These are phyloP conservation scores for Lochmaea crataegi DNA, from an alignment of 2,888 invertebrate species.

Conservation along the genomic window DNA sequence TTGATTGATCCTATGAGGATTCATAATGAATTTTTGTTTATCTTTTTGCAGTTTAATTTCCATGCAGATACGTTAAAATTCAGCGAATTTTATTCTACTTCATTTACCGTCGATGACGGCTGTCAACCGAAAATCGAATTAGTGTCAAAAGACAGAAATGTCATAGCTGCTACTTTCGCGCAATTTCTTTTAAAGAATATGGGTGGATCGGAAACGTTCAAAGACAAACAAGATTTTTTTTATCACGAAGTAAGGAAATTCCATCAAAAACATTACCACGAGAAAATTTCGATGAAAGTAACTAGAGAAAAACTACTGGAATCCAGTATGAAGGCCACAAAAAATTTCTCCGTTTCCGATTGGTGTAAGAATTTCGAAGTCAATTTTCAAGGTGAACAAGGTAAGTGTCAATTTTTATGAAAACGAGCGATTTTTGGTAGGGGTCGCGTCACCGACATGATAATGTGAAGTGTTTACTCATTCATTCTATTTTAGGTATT, in stretches of 20 bases:
- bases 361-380: constrained; percentile 97
- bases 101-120: constrained; percentile 90
- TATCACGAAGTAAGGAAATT: constrained; percentile 82
- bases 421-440: background rate
- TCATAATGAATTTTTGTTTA: background rate
- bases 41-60: constrained; percentile 74
- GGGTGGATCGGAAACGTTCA: constrained; percentile 95
- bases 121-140: constrained; percentile 88
- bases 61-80: constrained; percentile 69
- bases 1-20: too few relatives aligned
- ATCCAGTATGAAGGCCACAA: constrained; percentile 86
- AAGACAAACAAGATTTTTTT: constrained; percentile 72
- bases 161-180: constrained; percentile 93
- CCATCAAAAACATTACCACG: constrained; percentile 89
- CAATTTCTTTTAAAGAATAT: constrained; percentile 92
- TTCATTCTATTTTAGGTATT: constrained; percentile 71
- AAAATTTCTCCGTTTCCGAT: constrained; percentile 86
- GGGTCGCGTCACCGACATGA: too few relatives aligned
- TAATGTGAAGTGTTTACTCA: too few relatives aligned
- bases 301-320: constrained; percentile 84
- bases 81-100: constrained; percentile 67
- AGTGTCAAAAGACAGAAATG: constrained; percentile 85
- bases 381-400: constrained; percentile 93
- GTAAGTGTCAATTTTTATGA: constrained; percentile 65
- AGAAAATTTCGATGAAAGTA: constrained; percentile 85